phyloP scores from a whole-genome alignment of 2,797 vertebrate genomes.

The Anomalospiza imberbis region DNA sequence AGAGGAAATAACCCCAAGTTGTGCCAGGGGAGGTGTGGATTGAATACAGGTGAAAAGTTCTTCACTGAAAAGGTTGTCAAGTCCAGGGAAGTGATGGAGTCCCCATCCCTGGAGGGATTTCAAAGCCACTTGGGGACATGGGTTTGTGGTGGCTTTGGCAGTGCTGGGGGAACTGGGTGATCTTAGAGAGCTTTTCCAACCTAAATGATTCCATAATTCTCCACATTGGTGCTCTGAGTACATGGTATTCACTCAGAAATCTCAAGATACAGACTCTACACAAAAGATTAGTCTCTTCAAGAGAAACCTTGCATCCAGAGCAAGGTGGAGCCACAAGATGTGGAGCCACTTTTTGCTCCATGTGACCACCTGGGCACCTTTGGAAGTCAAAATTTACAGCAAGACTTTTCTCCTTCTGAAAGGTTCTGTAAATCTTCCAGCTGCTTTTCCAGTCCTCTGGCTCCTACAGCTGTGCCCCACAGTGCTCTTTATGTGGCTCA shows the following conservation, averaged over 20 bases:
- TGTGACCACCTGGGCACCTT: not conserved
- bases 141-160: not conserved
- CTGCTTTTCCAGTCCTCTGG: not conserved
- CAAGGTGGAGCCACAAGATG: not conserved
- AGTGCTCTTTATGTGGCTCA: not conserved
- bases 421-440: not conserved
- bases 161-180: not conserved
- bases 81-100: not conserved
- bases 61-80: not conserved
- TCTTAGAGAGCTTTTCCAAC: not conserved
- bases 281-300: not conserved
- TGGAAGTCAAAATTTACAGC: not conserved
- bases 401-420: not conserved
- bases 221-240: not conserved
- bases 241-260: not conserved
- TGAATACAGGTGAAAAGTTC: too few species aligned
- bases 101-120: not conserved
- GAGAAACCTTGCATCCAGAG: accelerated
- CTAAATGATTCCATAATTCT: not conserved
- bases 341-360: not conserved
- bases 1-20: accelerated
- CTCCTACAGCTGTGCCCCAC: not conserved
- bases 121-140: accelerated
- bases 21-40: not conserved
- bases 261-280: accelerated